Conservation (phyloP, 1,140 invertebrate species). For the Drosophila mojavensis region DNA sequence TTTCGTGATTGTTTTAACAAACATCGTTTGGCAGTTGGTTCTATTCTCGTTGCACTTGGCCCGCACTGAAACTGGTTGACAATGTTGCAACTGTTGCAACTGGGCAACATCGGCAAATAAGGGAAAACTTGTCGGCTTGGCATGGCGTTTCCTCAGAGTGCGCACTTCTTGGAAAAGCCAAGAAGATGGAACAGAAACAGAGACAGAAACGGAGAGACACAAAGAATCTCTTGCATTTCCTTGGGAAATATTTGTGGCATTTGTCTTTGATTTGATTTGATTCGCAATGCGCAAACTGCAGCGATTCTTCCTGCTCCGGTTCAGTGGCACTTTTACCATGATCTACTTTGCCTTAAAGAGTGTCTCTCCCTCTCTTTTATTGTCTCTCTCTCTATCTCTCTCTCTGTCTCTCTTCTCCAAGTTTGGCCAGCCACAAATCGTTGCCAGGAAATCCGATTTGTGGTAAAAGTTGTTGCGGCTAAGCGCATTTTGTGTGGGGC, state of each 20-base stretch:
- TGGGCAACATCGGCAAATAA: conserved; percentile 60
- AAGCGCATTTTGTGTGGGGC: conserved; percentile 40
- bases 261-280: conserved; percentile 49
- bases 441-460: conserved; percentile 76
- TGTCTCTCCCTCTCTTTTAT: not conserved
- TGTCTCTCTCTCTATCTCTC: not conserved
- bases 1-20: conserved; percentile 60
- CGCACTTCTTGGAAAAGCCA: conserved; percentile 61
- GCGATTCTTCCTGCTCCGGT: conserved; percentile 53
- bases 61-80: conserved; percentile 40
- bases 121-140: conserved; percentile 66
- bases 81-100: conserved; percentile 18
- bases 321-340: conserved; percentile 38
- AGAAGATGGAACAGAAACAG: not conserved
- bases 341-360: conserved; percentile 51
- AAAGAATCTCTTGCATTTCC: conserved; percentile 77
- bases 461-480: conserved; percentile 67
- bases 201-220: not conserved
- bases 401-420: not conserved
- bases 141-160: conserved; percentile 48
- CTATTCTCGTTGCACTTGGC: conserved; percentile 35
- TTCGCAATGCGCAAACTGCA: conserved; percentile 18
- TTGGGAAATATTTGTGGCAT: conserved; percentile 79
- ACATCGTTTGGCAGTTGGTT: conserved; percentile 22
- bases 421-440: conserved; percentile 48